Base-by-base conservation (phyloP, 1,140 invertebrate genomes). In the Drosophila pachea region DNA sequence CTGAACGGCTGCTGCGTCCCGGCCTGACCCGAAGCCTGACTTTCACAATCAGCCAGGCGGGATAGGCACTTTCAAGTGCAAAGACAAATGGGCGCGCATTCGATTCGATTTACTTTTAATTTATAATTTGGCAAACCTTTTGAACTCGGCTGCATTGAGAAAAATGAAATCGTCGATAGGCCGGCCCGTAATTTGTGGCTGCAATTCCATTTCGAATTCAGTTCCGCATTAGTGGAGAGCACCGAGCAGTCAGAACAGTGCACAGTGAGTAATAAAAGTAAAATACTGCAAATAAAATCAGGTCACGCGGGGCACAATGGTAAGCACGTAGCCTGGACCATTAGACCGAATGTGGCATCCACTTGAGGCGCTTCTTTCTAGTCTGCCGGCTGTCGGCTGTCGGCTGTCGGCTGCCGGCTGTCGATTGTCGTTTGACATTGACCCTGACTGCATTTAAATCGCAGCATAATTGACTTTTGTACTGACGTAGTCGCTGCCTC, bases 41-140 rank as follows among this genome's bases (percentile, higher is more conserved):
- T 83, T 83, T 83, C 79, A 86, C 81, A 84, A 68, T 50, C 53
- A 33, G 40, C 68, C 58, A 35, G 38, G 59, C 42, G 50, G 52
- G 45, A 29, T 66, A 49, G 66, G 71, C 78, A 75, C 79, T 83
- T 83, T 83, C 79, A 79, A 86, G 79, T 86, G 86, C 79, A 64
- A 43, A 86, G 79, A 86, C 79, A 84, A 84, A 84, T 84, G 81
- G 73, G 66, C 56, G 75, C 59, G 81, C 79, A 84, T 86, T 84
- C 81, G 64, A 86, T 84, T 84, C 79, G 79, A 84, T 84, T 84
- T 84, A 84, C 79, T 84, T 84, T 84, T 84, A 84, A 84, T 84
- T 84, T 84, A 84, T 84, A 84, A 84, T 84, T 84, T 86, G 64
- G 58, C 56, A 81, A 84, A 84, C 79, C 79, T 84, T 86, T 84